Evolutionary conservation across 2,113 vertebrate species (phyloP).

Genomic region (Coreoperca whiteheadi): DNA sequence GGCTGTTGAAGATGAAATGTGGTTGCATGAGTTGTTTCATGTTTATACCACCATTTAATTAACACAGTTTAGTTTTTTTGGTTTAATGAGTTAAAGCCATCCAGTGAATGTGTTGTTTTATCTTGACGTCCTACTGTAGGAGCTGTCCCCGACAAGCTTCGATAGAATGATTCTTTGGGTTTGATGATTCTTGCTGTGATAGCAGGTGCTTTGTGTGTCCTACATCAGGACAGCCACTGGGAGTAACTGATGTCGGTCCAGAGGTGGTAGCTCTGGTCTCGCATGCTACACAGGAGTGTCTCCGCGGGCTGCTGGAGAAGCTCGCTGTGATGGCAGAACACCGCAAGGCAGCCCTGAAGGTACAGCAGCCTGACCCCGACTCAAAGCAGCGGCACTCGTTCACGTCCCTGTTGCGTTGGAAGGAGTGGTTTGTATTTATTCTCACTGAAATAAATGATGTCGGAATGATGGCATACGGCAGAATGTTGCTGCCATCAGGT

Average conservation of each 20-base stretch:
- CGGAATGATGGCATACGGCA: background rate
- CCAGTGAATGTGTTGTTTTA: background rate
- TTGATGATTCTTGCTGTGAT: background rate
- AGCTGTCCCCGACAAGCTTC: background rate
- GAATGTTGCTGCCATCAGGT: background rate
- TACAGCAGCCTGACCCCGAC: slow-evolving; percentile 50
- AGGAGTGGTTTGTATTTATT: background rate
- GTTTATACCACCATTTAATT: background rate
- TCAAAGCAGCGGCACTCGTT: background rate
- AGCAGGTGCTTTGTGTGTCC: background rate
- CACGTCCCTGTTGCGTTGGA: background rate
- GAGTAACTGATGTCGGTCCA: slow-evolving; percentile 69
- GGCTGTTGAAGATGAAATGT: background rate
- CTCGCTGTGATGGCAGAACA: slow-evolving; percentile 89
- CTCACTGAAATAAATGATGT: background rate
- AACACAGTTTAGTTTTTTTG: background rate
- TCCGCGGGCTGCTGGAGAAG: slow-evolving; percentile 90
- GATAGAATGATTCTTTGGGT: background rate
- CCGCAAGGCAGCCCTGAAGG: slow-evolving; percentile 88
- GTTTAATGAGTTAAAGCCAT: too few species aligned
- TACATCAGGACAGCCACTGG: slow-evolving; percentile 53
- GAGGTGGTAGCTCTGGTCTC: slow-evolving; percentile 93
- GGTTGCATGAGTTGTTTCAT: background rate
- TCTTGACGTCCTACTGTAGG: background rate
- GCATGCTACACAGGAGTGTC: slow-evolving; percentile 90